phyloP scores from a whole-genome alignment of 2,888 invertebrate genomes.

The Candidula unifasciata region DNA sequence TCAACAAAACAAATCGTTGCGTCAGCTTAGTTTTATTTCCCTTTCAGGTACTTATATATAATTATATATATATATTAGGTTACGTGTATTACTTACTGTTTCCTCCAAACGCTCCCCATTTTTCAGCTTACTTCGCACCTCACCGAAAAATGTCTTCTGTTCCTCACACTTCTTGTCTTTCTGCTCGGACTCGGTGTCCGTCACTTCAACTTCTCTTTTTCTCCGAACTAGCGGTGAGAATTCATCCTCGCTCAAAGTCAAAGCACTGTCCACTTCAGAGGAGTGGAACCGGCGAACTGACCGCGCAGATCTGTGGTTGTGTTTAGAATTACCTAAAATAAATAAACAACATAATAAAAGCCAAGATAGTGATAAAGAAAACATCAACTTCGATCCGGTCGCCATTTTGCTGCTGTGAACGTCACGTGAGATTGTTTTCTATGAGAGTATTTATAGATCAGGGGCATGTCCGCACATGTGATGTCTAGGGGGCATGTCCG shows the following conservation, averaged over 20 bases:
- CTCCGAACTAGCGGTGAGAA: not conserved
- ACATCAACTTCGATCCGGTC: not conserved
- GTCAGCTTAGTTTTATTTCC: not conserved
- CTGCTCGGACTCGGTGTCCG: slow-evolving; percentile 18
- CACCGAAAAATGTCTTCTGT: slow-evolving; percentile 30
- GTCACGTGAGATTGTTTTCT: slow-evolving; percentile 11
- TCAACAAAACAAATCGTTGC: no score
- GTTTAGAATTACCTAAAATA: not conserved
- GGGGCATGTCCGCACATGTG: not conserved
- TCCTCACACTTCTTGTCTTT: slow-evolving; percentile 1
- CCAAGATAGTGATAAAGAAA: not conserved
- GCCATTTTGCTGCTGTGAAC: not conserved
- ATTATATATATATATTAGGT: not conserved
- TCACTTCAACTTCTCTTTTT: not conserved
- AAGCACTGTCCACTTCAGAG: not conserved
- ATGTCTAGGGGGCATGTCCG: not conserved
- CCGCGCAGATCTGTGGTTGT: not conserved
- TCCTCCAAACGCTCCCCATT: slow-evolving; percentile 42
- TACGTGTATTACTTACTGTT: slow-evolving; percentile 34
- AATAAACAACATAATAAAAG: not conserved
- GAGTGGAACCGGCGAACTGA: not conserved
- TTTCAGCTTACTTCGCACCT: not conserved
- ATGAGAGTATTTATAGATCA: not conserved
- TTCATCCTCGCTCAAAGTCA: not conserved
- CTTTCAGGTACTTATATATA: not conserved